phyloP scores from a whole-genome alignment of 2,797 vertebrate genomes.

The Myotis myotis region DNA sequence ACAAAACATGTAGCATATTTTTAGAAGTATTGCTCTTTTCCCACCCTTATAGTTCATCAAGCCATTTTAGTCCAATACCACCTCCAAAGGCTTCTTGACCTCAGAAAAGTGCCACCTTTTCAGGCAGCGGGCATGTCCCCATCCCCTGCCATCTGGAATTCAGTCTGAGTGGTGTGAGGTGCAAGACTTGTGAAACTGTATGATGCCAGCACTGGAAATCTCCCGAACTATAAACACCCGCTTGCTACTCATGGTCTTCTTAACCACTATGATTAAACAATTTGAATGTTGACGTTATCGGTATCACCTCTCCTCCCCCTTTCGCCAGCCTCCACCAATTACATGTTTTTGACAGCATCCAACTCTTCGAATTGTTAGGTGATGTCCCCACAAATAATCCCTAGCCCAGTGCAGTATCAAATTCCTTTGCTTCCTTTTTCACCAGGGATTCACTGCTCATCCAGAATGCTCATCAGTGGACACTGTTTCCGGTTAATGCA shows the following conservation, averaged over 20 bases:
- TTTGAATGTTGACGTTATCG: not conserved
- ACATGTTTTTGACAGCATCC: slow-evolving; percentile 7
- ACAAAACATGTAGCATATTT: not conserved
- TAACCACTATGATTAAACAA: not conserved
- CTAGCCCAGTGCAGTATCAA: not conserved
- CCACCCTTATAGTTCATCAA: not conserved
- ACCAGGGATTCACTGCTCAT: not conserved
- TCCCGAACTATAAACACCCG: not conserved
- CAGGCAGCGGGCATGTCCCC: not conserved
- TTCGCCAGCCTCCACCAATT: not conserved
- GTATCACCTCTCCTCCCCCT: not conserved
- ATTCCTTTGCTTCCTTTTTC: not conserved
- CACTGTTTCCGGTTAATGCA: not conserved
- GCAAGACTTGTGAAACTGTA: not conserved
- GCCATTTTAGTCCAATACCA: not conserved
- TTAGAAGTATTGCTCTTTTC: slow-evolving; percentile 27
- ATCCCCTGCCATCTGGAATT: not conserved
- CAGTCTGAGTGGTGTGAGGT: not conserved
- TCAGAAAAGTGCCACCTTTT: not conserved
- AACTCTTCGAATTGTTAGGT: slow-evolving; percentile 41
- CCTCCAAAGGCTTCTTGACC: not conserved
- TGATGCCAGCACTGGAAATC: slow-evolving; percentile 38
- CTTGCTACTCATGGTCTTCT: not conserved
- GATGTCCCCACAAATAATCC: slow-evolving; percentile 48
- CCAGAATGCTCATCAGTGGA: not conserved